These are phyloP conservation scores for Hofmannophila pseudospretella DNA, from an alignment of 2,888 invertebrate genomes.

Conservation along the genomic window DNA sequence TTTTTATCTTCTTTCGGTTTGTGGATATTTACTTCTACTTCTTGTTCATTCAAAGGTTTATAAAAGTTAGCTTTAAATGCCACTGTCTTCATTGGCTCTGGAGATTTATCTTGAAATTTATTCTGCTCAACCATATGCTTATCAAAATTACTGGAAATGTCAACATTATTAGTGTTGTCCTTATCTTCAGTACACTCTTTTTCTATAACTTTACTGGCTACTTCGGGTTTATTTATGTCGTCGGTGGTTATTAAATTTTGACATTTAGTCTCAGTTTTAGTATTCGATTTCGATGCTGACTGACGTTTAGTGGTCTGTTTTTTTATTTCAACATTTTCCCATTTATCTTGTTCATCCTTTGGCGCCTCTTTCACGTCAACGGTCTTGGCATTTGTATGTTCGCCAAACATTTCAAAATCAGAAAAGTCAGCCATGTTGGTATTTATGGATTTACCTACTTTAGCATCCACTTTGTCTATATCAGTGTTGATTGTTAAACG, in stretches of 20 bases:
- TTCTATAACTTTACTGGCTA: too few relatives aligned
- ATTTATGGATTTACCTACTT: constrained; percentile 9
- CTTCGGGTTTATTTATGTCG: constrained; percentile 1
- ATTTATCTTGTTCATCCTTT: neutral
- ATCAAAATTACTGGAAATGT: neutral
- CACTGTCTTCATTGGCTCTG: constrained; percentile 2
- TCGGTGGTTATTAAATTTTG: constrained; percentile 6
- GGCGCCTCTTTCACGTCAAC: neutral
- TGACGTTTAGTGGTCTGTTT: neutral
- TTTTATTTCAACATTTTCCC: constrained; percentile 2
- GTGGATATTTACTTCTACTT: constrained; percentile 10
- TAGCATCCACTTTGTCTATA: constrained; percentile 16
- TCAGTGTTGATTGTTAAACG: constrained; percentile 46
- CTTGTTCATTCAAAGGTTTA: constrained; percentile 31
- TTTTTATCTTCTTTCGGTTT: too few relatives aligned
- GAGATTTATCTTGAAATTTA: neutral
- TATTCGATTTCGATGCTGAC: neutral
- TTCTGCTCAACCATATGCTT: neutral
- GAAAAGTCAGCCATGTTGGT: constrained; percentile 25
- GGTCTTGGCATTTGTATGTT: too few relatives aligned
- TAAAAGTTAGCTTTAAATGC: constrained; percentile 49
- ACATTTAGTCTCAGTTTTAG: neutral
- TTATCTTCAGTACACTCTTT: too few relatives aligned
- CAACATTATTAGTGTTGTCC: neutral
- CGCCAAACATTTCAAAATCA: constrained; percentile 50